Evolutionary conservation across 2,113 vertebrate species (phyloP), one percentile per base, ranked within the genome.

Genomic region (Hippocampus barbouri): DNA sequence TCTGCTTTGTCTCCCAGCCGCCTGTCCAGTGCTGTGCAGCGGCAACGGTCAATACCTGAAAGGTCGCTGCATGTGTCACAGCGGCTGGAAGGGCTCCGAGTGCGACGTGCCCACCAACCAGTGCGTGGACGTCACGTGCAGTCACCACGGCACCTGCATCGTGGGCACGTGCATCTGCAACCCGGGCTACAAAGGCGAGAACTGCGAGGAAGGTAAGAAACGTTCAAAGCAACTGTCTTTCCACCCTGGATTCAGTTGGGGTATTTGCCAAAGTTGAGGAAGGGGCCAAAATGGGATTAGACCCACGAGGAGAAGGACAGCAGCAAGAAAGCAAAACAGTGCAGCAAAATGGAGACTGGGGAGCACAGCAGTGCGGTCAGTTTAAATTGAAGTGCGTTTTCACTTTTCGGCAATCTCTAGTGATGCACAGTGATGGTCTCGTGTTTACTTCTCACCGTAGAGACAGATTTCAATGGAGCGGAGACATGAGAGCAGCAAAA

Each of bases 41-140:
- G 97, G 96, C 15, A 99, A 99, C 0, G 97, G 97, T 65, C 96
- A 98, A 84, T 99, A 99, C 87, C 94, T 97, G 89, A 98, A 98
- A 87, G 97, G 97, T 43, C 92, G 96, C 73, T 99, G 97, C 82
- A 85, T 99, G 90, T 99, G 97, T 87, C 96, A 99, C 82, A 98
- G 96, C 0, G 97, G 97, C 75, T 99, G 97, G 97, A 99, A 99
- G 85, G 97, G 97, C 5, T 92, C 96, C 0, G 97, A 99, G 73
- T 99, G 97, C 0, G 95, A 98, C 0, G 95, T 98, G 78, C 96
- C 97, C 1, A 97, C 96, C 23, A 97, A 89, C 91, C 97, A 99
- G 92, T 99, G 97, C 81, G 94, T 98, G 1, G 97, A 99, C 4
- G 79, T 96, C 75, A 91, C 95, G 72, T 99, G 97, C 92, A 98